Evolutionary conservation across 1,140 invertebrate genomes (phyloP).

Genomic region (Vanessa atalanta): DNA sequence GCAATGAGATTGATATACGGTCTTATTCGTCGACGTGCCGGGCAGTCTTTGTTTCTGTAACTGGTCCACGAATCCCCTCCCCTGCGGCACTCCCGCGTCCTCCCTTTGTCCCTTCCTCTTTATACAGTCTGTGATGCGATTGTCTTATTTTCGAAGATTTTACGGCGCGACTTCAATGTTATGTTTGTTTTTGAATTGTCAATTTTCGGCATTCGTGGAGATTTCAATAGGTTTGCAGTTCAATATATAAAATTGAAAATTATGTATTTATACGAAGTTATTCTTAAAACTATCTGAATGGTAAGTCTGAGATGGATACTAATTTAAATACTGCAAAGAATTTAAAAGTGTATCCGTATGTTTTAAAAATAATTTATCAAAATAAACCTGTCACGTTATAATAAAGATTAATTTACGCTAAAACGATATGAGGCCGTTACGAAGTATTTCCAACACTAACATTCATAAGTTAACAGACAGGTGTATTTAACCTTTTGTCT

Average conservation of each 20-base stretch:
- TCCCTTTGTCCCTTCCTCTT: constrained; percentile 67
- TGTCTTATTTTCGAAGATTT: constrained; percentile 71
- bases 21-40: constrained; percentile 72
- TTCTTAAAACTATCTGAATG: constrained; percentile 2
- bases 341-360: neutral
- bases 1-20: constrained; percentile 78
- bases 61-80: constrained; percentile 53
- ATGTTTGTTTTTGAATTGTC: constrained; percentile 59
- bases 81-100: constrained; percentile 48
- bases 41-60: constrained; percentile 76
- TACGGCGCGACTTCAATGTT: constrained; percentile 49
- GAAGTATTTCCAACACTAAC: constrained; percentile 14
- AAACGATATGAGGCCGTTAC: neutral
- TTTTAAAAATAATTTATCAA: constrained; percentile 2
- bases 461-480: constrained; percentile 27
- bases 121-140: constrained; percentile 67
- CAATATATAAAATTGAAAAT: constrained; percentile 16
- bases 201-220: constrained; percentile 48
- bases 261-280: constrained; percentile 7
- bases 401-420: constrained; percentile 5
- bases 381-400: constrained; percentile 4
- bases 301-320: neutral
- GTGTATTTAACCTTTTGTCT: constrained; percentile 44
- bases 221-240: constrained; percentile 34
- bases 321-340: neutral